Conservation (phyloP, 2,113 vertebrate genomes). For the Phyllopteryx taeniolatus region DNA sequence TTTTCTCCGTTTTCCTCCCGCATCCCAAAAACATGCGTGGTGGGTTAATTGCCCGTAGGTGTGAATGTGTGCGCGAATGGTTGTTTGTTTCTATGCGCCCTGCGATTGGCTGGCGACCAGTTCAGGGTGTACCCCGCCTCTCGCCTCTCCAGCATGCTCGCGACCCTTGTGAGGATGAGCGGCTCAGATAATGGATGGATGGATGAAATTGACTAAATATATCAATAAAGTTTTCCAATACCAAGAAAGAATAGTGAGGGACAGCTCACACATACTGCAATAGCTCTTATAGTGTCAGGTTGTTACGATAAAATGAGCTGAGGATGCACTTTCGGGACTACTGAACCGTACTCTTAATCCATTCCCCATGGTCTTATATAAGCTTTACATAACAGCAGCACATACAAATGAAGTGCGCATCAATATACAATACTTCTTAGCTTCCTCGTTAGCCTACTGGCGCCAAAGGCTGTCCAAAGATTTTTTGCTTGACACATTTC, state of each 20-base stretch:
- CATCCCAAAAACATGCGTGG: no score
- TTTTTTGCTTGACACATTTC: not conserved
- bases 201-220: no score
- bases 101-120: no score
- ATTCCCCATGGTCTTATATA: slow-evolving; percentile 52
- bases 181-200: no score
- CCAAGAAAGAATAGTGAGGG: not conserved
- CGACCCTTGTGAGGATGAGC: no score
- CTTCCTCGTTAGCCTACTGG: not conserved
- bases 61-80: no score
- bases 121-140: no score
- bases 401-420: not conserved
- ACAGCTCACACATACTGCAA: not conserved
- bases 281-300: slow-evolving; percentile 8
- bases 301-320: slow-evolving; percentile 19
- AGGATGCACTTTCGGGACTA: slow-evolving; percentile 25
- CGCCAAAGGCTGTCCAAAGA: not conserved
- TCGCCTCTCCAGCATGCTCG: no score
- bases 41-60: no score
- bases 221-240: no score
- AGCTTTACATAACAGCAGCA: slow-evolving; percentile 12
- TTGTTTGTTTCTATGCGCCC: no score
- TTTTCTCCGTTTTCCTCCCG: no score
- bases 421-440: not conserved
- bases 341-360: slow-evolving; percentile 42